Conservation (phyloP, 2,888 invertebrate species). For the Caprella mutica region DNA sequence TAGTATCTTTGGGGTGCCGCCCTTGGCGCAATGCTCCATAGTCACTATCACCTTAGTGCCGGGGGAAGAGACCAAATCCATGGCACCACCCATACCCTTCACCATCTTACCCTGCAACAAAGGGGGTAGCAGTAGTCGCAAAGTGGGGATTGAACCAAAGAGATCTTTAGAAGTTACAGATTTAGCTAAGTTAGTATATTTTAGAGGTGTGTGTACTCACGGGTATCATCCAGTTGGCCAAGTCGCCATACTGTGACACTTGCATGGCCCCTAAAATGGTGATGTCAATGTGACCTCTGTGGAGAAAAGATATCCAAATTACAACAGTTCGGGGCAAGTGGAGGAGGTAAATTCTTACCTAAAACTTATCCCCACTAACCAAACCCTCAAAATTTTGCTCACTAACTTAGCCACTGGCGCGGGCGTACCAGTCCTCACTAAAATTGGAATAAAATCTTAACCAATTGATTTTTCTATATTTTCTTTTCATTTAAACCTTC, state of each 20-base stretch:
- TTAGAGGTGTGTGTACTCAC: too few relatives aligned
- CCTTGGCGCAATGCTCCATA: constrained; percentile 91
- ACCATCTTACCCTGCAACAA: constrained; percentile 71
- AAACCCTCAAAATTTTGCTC: too few relatives aligned
- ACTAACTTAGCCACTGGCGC: too few relatives aligned
- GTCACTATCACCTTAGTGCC: constrained; percentile 84
- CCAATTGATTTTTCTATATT: too few relatives aligned
- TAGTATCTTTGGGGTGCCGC: constrained; percentile 85
- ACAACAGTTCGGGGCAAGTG: too few relatives aligned
- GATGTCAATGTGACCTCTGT: constrained; percentile 80
- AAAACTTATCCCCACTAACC: too few relatives aligned
- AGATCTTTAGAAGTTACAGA: too few relatives aligned
- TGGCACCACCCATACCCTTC: constrained; percentile 99
- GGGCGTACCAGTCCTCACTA: too few relatives aligned
- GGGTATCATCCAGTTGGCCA: constrained; percentile 99
- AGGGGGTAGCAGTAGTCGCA: neutral
- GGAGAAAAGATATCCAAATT: constrained; percentile 35
- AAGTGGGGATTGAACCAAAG: neutral
- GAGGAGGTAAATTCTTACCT: too few relatives aligned
- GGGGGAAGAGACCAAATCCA: constrained; percentile 88
- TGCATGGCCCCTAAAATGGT: constrained; percentile 98
- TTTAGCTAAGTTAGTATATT: too few relatives aligned
- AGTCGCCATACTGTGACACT: constrained; percentile 87
- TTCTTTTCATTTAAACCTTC: too few relatives aligned
- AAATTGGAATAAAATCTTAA: too few relatives aligned